Base-by-base conservation (phyloP, 1,140 invertebrate species). In the Idris sp. region DNA sequence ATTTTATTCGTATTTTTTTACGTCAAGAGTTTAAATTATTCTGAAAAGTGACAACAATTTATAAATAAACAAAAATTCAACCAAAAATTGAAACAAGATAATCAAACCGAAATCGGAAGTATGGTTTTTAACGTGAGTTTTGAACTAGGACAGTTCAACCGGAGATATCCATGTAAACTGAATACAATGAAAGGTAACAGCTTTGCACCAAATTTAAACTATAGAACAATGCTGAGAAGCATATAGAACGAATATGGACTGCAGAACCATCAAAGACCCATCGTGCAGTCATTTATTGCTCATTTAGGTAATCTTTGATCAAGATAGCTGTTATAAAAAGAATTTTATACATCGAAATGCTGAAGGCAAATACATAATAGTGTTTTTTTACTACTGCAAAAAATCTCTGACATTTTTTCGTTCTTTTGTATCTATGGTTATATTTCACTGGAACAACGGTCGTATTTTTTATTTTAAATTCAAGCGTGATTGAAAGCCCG, bases 161-260 rank as follows among this genome's bases (percentile, higher is more conserved):
- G n/a, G n/a, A n/a, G n/a, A n/a, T 65, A 65, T 41, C 53, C 54
- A 54, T 35, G 49, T 54, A 22, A 2, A 64, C 38, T 44, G 13
- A 1, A 35, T 44, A 30, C 9, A 11, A 19, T 18, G 40, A 33
- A 56, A 48, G n/a, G 15, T 9, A 41, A 41, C 22, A 28, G 48
- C 48, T 65, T 65, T 46, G 28, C 28, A 13, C 9, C n/a, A 26
- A 11, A 56, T 67, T 26, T 30, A 38, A 44, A 54, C 28, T n/a
- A n/a, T n/a, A n/a, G 30, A 65, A 19, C 54, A 51, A 35, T 51
- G 40, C 48, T 67, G 62, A 67, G 41, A 56, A 56, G 56, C 56
- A 43, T 22, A 40, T 19, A 28, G 40, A 19, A 1, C 2, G 11
- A 43, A 53, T 41, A 51, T 53, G 13, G 26, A 4, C 11, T 8